Conservation (phyloP, 2,797 vertebrate species). For the Graptemys geographica region DNA sequence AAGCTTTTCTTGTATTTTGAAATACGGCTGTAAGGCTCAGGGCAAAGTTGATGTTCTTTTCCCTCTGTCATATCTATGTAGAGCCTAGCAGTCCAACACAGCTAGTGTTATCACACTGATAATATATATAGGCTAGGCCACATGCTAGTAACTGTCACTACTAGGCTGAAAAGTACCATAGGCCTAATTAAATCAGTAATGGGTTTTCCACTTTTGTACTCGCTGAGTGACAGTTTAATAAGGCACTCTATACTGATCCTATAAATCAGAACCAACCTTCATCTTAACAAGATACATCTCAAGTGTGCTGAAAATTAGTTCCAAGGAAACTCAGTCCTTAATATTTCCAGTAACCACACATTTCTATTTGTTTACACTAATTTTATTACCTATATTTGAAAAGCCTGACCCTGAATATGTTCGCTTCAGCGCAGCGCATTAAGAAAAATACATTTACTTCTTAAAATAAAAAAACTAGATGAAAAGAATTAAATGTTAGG, state of each 20-base stretch:
- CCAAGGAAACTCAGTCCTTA: constrained; percentile 30
- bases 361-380: neutral
- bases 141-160: constrained; percentile 11
- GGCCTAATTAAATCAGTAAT: constrained; percentile 74
- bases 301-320: constrained; percentile 50
- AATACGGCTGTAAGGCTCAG: neutral
- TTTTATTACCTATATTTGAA: constrained; percentile 15
- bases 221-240: constrained; percentile 73
- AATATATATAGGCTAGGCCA: neutral
- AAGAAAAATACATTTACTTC: neutral
- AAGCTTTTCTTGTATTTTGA: neutral
- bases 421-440: neutral
- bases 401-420: neutral
- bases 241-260: constrained; percentile 48
- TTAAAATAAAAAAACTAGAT: neutral
- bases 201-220: constrained; percentile 52
- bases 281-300: constrained; percentile 29
- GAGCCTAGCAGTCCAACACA: neutral
- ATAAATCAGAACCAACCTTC: constrained; percentile 63
- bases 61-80: neutral
- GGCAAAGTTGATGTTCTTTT: neutral
- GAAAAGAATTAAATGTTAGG: neutral
- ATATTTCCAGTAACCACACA: constrained; percentile 2
- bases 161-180: constrained; percentile 42
- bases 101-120: neutral